Conservation (phyloP, 2,888 invertebrate species). For the Ligdia adustata region DNA sequence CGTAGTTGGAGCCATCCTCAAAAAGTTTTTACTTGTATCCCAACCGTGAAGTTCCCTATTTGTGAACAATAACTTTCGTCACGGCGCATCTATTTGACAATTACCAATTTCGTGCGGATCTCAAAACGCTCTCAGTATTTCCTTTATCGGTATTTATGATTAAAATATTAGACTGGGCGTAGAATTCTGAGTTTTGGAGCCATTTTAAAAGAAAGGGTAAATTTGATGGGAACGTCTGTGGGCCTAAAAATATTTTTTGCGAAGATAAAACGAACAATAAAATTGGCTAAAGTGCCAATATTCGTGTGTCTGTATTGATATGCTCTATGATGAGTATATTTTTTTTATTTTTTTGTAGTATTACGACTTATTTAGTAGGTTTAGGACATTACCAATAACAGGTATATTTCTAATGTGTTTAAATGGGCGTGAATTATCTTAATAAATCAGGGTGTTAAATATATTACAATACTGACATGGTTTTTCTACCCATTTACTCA, state of each 20-base stretch:
- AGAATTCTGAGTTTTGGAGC: slow-evolving; percentile 10
- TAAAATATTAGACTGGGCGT: slow-evolving; percentile 26
- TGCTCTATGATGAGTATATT: background rate
- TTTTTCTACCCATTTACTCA: too few relatives aligned
- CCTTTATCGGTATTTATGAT: slow-evolving; percentile 35
- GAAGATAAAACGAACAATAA: too few relatives aligned
- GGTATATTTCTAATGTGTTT: too few relatives aligned
- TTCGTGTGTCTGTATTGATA: slow-evolving; percentile 2
- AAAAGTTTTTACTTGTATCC: slow-evolving; percentile 30
- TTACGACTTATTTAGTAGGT: too few relatives aligned
- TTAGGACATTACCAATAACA: too few relatives aligned
- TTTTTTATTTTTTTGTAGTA: background rate
- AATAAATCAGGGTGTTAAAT: too few relatives aligned
- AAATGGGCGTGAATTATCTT: too few relatives aligned
- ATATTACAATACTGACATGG: too few relatives aligned
- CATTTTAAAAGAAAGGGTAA: background rate
- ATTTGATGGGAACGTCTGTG: background rate
- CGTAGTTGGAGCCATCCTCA: slow-evolving; percentile 10
- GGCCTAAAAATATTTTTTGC: background rate
- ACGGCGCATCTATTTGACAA: slow-evolving; percentile 42
- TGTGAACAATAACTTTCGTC: slow-evolving; percentile 44
- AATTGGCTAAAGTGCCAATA: slow-evolving; percentile 1
- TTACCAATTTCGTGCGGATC: too few relatives aligned
- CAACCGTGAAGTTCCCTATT: slow-evolving; percentile 43
- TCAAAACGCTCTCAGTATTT: too few relatives aligned